These are phyloP conservation scores for Lasioglossum albipes DNA, from an alignment of 1,140 invertebrate species.

Conservation along the genomic window DNA sequence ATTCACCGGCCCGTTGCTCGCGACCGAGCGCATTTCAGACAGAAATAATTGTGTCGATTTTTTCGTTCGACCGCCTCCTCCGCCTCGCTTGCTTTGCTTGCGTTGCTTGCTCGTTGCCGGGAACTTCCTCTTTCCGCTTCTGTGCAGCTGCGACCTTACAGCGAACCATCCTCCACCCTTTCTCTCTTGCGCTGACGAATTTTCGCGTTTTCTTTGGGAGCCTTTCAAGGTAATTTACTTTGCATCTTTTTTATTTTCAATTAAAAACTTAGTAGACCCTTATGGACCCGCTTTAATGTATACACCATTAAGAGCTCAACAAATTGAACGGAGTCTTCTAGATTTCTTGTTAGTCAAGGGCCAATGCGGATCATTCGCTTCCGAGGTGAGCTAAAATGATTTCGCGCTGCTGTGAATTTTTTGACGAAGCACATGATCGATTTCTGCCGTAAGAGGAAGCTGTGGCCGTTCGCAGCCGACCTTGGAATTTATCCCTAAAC, in stretches of 20 bases:
- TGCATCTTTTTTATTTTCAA: no score
- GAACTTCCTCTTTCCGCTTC: slow-evolving; percentile 2
- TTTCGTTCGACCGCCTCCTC: slow-evolving; percentile 13
- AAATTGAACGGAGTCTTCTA: no score
- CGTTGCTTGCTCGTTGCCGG: background rate
- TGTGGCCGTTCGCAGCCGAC: slow-evolving; percentile 55
- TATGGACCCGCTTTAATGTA: no score
- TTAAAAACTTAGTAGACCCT: no score
- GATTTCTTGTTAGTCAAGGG: no score
- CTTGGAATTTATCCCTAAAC: slow-evolving; percentile 78
- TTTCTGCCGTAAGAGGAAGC: background rate
- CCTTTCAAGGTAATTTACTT: no score
- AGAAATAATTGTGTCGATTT: slow-evolving; percentile 49
- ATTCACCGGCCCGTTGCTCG: slow-evolving; percentile 60
- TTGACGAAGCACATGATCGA: background rate
- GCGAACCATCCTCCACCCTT: background rate
- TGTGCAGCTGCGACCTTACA: background rate
- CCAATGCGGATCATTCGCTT: no score
- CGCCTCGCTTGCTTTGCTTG: background rate
- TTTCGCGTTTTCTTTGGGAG: no score
- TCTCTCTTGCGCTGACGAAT: no score
- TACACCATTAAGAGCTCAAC: no score
- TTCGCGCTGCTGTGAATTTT: no score
- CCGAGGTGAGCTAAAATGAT: no score
- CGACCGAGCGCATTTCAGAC: slow-evolving; percentile 22